These are phyloP conservation scores for Diplolepis rosae DNA, from an alignment of 2,888 invertebrate genomes.

Conservation along the genomic window DNA sequence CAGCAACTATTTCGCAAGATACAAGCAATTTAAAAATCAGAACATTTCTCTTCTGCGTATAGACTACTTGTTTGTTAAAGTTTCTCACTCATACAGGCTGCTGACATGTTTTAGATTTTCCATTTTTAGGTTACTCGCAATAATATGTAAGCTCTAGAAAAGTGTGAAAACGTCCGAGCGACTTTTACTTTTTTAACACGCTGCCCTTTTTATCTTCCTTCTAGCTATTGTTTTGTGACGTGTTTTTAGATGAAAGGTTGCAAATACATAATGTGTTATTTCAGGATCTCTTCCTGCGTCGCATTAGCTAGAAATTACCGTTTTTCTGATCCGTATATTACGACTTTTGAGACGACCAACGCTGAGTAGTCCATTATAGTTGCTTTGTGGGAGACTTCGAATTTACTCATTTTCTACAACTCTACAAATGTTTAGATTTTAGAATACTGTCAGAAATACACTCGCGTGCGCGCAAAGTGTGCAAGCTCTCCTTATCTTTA, in stretches of 20 bases:
- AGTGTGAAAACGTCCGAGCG: conserved; percentile 49
- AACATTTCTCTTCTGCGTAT: no score
- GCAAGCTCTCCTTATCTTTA: background rate
- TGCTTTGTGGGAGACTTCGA: conserved; percentile 22
- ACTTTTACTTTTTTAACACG: conserved; percentile 49
- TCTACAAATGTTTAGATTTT: conserved; percentile 14
- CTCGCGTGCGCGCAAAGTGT: background rate
- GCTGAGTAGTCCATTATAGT: conserved; percentile 25
- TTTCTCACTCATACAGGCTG: background rate
- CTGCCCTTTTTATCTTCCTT: conserved; percentile 36
- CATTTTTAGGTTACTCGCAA: conserved; percentile 9
- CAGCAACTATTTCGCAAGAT: conserved; percentile 1
- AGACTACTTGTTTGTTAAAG: no score
- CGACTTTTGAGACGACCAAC: conserved; percentile 21
- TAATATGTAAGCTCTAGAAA: conserved; percentile 15
- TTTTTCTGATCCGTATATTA: background rate
- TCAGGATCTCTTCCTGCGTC: background rate
- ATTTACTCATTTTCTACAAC: conserved; percentile 18
- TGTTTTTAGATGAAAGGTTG: conserved; percentile 14
- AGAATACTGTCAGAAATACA: background rate
- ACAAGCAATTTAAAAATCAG: background rate
- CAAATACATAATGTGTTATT: no score
- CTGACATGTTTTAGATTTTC: background rate
- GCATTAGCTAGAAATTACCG: conserved; percentile 13
- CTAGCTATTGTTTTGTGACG: background rate